Evolutionary conservation across 2,113 vertebrate genomes (phyloP).

Genomic region (Galbula dea): DNA sequence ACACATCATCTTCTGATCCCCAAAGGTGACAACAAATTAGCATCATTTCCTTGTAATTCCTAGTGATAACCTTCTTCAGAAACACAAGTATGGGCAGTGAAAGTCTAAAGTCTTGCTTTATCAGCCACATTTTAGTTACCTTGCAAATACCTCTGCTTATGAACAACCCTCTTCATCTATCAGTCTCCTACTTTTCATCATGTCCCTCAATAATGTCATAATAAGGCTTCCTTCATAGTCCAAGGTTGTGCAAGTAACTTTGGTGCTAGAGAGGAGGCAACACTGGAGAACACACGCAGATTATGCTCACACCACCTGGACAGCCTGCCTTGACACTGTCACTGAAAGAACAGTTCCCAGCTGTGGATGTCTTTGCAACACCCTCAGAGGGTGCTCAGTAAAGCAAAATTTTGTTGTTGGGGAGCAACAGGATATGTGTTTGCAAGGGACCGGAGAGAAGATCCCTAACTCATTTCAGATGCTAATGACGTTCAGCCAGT

Average conservation of each 20-base stretch:
- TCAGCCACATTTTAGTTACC: neutral
- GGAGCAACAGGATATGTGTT: neutral
- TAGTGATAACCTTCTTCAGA: neutral
- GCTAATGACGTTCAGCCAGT: neutral
- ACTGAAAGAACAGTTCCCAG: neutral
- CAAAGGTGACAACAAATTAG: neutral
- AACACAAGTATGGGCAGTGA: neutral
- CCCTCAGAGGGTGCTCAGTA: accelerated
- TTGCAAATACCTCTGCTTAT: neutral
- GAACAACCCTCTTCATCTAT: neutral
- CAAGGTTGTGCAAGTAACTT: neutral
- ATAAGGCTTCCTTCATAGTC: neutral
- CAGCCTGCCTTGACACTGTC: neutral
- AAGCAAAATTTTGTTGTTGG: neutral
- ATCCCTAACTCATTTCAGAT: neutral
- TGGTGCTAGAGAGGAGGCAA: neutral
- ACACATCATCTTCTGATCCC: slow-evolving; percentile 6
- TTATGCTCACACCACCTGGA: neutral
- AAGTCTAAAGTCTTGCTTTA: neutral
- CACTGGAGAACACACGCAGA: neutral
- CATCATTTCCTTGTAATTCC: neutral
- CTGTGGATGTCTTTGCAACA: neutral
- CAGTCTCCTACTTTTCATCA: neutral
- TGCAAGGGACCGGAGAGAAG: neutral
- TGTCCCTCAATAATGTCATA: neutral